A percentile compares a stretch with the other conserved stretches of the same genome.
These are phyloP conservation scores for Picus viridis DNA, from an alignment of 2,797 vertebrate genomes.

Conservation along the genomic window DNA sequence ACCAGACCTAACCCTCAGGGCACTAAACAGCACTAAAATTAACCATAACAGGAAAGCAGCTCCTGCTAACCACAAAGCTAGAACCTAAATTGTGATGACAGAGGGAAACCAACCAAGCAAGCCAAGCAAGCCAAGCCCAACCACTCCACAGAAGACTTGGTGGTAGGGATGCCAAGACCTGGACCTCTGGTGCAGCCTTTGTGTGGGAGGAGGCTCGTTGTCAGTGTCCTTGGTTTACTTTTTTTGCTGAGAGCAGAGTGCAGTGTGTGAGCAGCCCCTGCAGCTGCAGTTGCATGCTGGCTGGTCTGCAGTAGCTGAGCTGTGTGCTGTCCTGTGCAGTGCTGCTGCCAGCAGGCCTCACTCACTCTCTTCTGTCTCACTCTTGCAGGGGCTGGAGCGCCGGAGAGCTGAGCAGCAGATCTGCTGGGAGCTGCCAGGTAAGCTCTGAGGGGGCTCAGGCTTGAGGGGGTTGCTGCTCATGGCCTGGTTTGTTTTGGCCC, in stretches of 20 bases:
- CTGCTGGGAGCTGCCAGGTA: constrained; percentile 70
- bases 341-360: constrained; percentile 59
- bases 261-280: constrained; percentile 76
- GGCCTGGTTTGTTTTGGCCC: background rate
- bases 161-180: constrained; percentile 83
- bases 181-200: constrained; percentile 82
- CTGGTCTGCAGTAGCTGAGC: constrained; percentile 60
- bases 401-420: constrained; percentile 66
- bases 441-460: constrained; percentile 39
- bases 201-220: constrained; percentile 86
- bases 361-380: constrained; percentile 79
- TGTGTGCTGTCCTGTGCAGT: constrained; percentile 71
- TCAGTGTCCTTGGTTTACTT: constrained; percentile 97
- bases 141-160: constrained; percentile 65
- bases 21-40: constrained; percentile 95
- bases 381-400: constrained; percentile 73
- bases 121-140: background rate
- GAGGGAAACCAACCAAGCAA: constrained; percentile 20
- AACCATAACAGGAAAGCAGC: constrained; percentile 88
- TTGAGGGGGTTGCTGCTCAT: background rate
- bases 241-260: constrained; percentile 80
- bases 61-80: constrained; percentile 89
- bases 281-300: constrained; percentile 88
- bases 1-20: constrained; percentile 87
- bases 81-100: constrained; percentile 86